Evolutionary conservation across 1,140 invertebrate genomes (phyloP), one percentile per base, ranked within the genome.

Genomic region (Aphis gossypii): DNA sequence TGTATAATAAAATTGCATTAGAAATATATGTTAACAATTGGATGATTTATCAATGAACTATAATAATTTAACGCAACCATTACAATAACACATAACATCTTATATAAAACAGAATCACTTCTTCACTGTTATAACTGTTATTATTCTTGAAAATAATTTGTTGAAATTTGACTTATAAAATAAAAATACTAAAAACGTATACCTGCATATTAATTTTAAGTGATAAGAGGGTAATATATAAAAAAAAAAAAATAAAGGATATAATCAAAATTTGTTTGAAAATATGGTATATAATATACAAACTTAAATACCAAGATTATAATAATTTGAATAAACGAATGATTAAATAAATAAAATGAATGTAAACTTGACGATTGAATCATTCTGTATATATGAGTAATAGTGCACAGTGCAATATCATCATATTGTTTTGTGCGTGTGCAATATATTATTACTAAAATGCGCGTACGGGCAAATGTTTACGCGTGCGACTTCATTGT

Each of bases 391-490:
- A 25, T 68, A 18, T 18, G n/a, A 30, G n/a, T 6, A n/a, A 76
- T 76, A 76, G 14, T 76, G 60, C 60, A 76, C n/a, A 76, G 18
- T 76, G 60, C 60, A 76, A n/a, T 76, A 76, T 76, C 60, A 76
- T 76, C 60, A 76, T 76, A 76, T 18, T 76, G 60, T 76, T 76
- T 68, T 76, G 30, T 76, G 60, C 60, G 60, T 76, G 60, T n/a
- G 60, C 60, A 76, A n/a, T 76, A n/a, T 76, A 76, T 76, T 60
- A 60, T 60, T 76, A n/a, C n/a, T 76, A n/a, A 35, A 76, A 76
- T 76, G 30, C 60, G n/a, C 60, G 30, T 76, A 76, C 60, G 4
- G 60, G 60, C n/a, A 76, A 76, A 76, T 76, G 60, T 76, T 76
- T 76, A 76, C n/a, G 60, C 56, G 25, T 60, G 56, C 11, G n/a